phyloP scores from a whole-genome alignment of 2,888 invertebrate species.

The Troilus luridus region DNA sequence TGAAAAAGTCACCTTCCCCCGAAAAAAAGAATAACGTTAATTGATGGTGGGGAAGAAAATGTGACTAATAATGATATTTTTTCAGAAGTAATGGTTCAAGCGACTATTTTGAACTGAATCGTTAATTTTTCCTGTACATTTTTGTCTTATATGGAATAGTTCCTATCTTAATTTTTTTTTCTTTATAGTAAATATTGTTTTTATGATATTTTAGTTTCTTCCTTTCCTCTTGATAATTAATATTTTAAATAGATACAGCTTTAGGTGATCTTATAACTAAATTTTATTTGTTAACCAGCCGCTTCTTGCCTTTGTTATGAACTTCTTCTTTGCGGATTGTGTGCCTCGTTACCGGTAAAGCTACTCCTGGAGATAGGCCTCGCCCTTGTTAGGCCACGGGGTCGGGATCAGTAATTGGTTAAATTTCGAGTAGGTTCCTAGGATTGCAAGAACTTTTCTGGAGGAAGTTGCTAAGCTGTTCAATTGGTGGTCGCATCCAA shows the following conservation, averaged over 20 bases:
- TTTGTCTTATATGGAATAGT: neutral
- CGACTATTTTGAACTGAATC: neutral
- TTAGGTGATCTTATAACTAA: neutral
- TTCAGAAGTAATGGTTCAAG: neutral
- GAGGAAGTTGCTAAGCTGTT: neutral
- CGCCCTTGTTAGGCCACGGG: neutral
- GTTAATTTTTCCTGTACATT: neutral
- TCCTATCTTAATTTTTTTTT: neutral
- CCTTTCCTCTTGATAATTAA: too few relatives aligned
- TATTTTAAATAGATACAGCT: neutral
- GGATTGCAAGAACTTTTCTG: constrained; percentile 13
- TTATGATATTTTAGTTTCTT: too few relatives aligned
- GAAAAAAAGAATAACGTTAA: neutral
- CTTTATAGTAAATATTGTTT: neutral
- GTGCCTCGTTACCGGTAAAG: neutral
- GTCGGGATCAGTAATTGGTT: neutral
- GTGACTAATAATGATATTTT: neutral
- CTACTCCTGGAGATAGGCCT: neutral
- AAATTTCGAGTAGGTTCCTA: neutral
- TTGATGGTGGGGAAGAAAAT: neutral
- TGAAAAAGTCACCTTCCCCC: neutral
- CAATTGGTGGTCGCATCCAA: neutral
- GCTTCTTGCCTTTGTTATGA: neutral
- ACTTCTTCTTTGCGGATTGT: neutral
- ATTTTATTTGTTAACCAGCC: neutral